phyloP scores from a whole-genome alignment of 2,888 invertebrate species.

The Ornithoptera priamus region DNA sequence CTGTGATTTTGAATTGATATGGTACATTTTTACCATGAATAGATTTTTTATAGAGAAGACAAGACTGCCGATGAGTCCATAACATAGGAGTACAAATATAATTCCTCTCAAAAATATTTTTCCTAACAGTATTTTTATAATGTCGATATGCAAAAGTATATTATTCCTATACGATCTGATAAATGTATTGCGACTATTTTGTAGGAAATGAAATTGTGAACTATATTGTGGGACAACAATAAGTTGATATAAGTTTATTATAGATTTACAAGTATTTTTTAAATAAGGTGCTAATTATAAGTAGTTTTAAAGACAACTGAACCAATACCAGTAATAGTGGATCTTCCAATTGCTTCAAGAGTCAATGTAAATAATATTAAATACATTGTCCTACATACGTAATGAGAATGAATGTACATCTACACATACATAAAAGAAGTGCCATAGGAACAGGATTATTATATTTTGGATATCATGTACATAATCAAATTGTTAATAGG shows the following conservation, averaged over 20 bases:
- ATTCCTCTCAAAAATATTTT: not conserved
- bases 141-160: not conserved
- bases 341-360: not conserved
- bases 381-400: not conserved
- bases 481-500: too few species aligned
- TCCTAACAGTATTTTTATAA: not conserved
- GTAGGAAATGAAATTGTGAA: not conserved
- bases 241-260: too few species aligned
- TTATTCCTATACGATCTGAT: not conserved
- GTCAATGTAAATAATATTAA: not conserved
- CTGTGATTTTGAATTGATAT: not conserved
- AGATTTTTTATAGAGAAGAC: not conserved
- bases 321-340: slow-evolving; percentile 22
- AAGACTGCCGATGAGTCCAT: not conserved
- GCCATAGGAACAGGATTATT: not conserved
- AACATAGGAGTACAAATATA: not conserved
- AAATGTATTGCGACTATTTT: not conserved
- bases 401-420: not conserved
- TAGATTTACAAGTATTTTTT: not conserved
- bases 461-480: not conserved
- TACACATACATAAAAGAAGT: not conserved
- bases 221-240: too few species aligned
- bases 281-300: slow-evolving; percentile 1
- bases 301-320: slow-evolving; percentile 33
- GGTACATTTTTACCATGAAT: not conserved